These are phyloP conservation scores for Pao palembangensis DNA, from an alignment of 2,113 vertebrate species.

Conservation along the genomic window DNA sequence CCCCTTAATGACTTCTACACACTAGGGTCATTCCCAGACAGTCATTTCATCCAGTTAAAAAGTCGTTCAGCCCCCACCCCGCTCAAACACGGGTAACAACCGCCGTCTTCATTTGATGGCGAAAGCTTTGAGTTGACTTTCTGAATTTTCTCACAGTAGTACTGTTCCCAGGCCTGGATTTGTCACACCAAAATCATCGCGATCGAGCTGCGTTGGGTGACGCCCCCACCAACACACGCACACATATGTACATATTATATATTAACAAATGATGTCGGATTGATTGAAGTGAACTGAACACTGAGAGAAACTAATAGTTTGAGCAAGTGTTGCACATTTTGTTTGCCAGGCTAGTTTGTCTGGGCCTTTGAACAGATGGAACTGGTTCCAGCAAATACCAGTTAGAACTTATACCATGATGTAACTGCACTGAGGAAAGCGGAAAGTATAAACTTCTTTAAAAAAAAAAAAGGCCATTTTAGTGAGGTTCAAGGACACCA, in stretches of 20 bases:
- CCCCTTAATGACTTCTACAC: constrained; percentile 64
- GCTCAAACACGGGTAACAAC: constrained; percentile 52
- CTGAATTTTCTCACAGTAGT: constrained; percentile 53
- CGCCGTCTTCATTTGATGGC: constrained; percentile 46
- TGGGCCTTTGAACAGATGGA: too few relatives aligned
- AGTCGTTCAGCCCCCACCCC: constrained; percentile 38
- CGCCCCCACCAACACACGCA: too few relatives aligned
- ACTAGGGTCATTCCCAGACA: constrained; percentile 64
- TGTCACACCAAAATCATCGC: constrained; percentile 38
- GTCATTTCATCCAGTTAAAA: constrained; percentile 62
- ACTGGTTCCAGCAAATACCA: too few relatives aligned
- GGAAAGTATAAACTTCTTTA: too few relatives aligned
- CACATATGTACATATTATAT: too few relatives aligned
- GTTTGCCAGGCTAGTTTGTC: too few relatives aligned
- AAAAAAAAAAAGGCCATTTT: not conserved
- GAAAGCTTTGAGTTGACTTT: constrained; percentile 48
- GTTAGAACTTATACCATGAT: not conserved
- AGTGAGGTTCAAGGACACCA: not conserved
- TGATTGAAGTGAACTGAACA: too few relatives aligned
- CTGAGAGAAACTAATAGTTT: too few relatives aligned
- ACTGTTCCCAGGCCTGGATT: constrained; percentile 56
- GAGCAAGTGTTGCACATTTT: too few relatives aligned
- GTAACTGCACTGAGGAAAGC: not conserved
- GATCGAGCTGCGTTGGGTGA: constrained; percentile 19
- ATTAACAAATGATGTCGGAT: too few relatives aligned